These are phyloP conservation scores for Trypoxylus dichotomus DNA, from an alignment of 1,140 invertebrate species.

Conservation along the genomic window DNA sequence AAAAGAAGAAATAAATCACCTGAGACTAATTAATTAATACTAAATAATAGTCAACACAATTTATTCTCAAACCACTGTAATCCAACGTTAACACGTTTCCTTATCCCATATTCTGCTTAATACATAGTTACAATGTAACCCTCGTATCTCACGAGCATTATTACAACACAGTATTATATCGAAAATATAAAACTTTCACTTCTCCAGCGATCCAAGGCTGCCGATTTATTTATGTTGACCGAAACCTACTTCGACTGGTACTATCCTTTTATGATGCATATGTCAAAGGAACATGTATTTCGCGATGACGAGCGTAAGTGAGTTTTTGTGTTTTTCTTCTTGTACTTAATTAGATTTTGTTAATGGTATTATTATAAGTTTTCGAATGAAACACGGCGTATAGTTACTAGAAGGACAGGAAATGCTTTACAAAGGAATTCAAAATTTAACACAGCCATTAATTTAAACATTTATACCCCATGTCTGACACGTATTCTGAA, in stretches of 20 bases:
- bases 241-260: constrained; percentile 10
- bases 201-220: neutral
- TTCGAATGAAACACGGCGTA: neutral
- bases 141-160: neutral
- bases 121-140: neutral
- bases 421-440: neutral
- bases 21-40: no score
- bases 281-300: neutral
- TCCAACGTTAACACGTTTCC: no score
- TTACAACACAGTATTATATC: neutral
- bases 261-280: neutral
- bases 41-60: no score
- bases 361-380: no score
- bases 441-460: neutral
- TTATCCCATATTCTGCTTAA: neutral
- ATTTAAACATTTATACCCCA: neutral
- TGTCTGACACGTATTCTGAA: neutral
- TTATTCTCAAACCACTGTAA: no score
- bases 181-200: constrained; percentile 21
- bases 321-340: neutral
- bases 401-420: neutral
- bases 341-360: neutral
- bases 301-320: neutral
- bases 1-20: no score
- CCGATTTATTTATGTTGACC: neutral